Percentiles rank a stretch among this genome's conserved stretches.
Conservation (phyloP, 2,113 vertebrate genomes). For the Phrynosoma platyrhinos region DNA sequence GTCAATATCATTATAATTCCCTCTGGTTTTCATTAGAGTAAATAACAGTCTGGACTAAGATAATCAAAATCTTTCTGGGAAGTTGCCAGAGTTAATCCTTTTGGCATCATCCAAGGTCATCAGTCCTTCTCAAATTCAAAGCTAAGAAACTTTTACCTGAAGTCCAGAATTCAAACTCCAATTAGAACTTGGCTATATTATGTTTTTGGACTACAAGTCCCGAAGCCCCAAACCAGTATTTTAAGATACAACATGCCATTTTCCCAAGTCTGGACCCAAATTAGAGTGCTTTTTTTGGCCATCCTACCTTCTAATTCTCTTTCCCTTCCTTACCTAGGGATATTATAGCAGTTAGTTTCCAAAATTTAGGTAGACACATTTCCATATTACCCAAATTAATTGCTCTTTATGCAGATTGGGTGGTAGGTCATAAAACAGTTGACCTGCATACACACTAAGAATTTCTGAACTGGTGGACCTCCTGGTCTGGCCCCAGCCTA, state of each 20-base stretch:
- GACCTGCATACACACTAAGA: too few relatives aligned
- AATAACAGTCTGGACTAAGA: not conserved
- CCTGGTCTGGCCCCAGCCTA: too few relatives aligned
- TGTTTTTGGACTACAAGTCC: not conserved
- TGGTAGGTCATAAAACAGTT: too few relatives aligned
- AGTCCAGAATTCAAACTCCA: not conserved
- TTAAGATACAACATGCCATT: not conserved
- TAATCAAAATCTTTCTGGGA: constrained; percentile 33
- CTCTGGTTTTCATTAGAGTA: constrained; percentile 26
- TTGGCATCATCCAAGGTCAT: constrained; percentile 16
- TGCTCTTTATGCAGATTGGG: too few relatives aligned
- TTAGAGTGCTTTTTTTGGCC: too few relatives aligned
- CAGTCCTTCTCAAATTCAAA: constrained; percentile 14
- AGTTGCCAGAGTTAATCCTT: constrained; percentile 28
- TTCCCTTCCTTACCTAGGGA: too few relatives aligned
- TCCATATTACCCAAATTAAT: too few relatives aligned
- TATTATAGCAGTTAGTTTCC: too few relatives aligned
- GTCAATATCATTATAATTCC: constrained; percentile 28
- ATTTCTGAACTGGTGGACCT: too few relatives aligned
- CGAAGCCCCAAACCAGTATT: not conserved
- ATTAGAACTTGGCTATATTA: not conserved
- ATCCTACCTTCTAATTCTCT: too few relatives aligned
- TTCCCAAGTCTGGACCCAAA: not conserved
- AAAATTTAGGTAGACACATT: too few relatives aligned
- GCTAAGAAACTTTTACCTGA: not conserved